A percentile compares a stretch with the other conserved stretches of the same genome.
Conservation (phyloP, 2,888 invertebrate species). For the Limnephilus auricula region DNA sequence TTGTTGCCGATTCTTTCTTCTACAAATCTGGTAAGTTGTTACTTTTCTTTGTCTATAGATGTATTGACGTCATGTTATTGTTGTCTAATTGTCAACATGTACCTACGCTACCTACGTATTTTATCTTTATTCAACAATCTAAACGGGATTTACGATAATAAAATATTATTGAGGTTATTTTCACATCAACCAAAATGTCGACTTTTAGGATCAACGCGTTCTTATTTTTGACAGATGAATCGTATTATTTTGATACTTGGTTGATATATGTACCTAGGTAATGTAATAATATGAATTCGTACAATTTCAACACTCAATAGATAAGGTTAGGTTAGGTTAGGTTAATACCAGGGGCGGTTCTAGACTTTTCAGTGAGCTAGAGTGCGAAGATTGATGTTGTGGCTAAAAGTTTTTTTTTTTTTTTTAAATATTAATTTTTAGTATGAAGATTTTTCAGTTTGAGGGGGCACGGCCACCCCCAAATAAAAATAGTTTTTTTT, state of each 20-base stretch:
- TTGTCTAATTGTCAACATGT: not conserved
- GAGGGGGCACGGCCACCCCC: too few relatives aligned
- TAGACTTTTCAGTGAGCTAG: too few relatives aligned
- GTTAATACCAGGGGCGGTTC: not conserved
- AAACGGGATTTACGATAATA: not conserved
- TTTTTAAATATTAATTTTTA: too few relatives aligned
- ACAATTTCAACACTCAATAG: not conserved
- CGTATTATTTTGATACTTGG: not conserved
- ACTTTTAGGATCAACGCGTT: not conserved
- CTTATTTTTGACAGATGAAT: not conserved
- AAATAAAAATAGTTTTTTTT: too few relatives aligned
- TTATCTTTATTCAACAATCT: not conserved
- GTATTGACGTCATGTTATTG: not conserved
- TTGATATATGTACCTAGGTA: too few relatives aligned
- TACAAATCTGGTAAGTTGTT: constrained; percentile 9
- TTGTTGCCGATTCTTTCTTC: constrained; percentile 22
- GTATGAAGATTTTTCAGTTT: too few relatives aligned
- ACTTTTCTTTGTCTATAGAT: not conserved
- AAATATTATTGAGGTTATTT: not conserved
- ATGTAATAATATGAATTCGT: not conserved
- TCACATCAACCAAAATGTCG: not conserved
- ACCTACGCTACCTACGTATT: not conserved
- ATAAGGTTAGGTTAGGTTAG: not conserved
- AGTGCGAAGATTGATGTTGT: too few relatives aligned
- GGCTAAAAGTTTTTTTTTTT: too few relatives aligned